Conservation (phyloP, 2,888 invertebrate genomes). For the Cheilosia pagana region DNA sequence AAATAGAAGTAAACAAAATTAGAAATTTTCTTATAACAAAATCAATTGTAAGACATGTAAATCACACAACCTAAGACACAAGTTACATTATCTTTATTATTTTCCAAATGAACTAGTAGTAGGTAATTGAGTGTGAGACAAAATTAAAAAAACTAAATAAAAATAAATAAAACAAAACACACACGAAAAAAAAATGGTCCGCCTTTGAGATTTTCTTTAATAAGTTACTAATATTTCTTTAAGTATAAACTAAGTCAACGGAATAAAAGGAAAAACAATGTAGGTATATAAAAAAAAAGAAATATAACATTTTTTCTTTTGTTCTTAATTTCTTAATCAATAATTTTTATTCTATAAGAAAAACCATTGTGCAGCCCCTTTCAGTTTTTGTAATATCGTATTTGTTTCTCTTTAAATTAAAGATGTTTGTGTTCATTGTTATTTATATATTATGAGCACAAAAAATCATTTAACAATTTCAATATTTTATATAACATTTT, state of each 20-base stretch:
- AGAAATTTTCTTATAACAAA: neutral
- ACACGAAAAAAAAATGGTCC: constrained; percentile 61
- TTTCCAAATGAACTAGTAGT: constrained; percentile 3
- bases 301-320: neutral
- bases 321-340: constrained; percentile 10
- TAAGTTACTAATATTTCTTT: neutral
- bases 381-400: constrained; percentile 27
- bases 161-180: constrained; percentile 44
- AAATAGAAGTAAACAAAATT: neutral
- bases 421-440: constrained; percentile 7
- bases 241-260: neutral
- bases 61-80: constrained; percentile 13
- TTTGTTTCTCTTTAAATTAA: constrained; percentile 16
- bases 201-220: constrained; percentile 20
- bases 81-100: neutral
- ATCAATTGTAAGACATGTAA: neutral
- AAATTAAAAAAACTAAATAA: neutral
- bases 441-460: constrained; percentile 20
- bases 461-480: constrained; percentile 7
- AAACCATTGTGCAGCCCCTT: constrained; percentile 76
- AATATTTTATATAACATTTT: constrained; percentile 2
- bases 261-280: constrained; percentile 6
- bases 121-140: neutral
- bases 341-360: constrained; percentile 60
- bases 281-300: neutral